Percentiles rank a stretch among this genome's conserved stretches.
These are phyloP conservation scores for Atta texana DNA, from an alignment of 1,140 invertebrate genomes.

Conservation along the genomic window DNA sequence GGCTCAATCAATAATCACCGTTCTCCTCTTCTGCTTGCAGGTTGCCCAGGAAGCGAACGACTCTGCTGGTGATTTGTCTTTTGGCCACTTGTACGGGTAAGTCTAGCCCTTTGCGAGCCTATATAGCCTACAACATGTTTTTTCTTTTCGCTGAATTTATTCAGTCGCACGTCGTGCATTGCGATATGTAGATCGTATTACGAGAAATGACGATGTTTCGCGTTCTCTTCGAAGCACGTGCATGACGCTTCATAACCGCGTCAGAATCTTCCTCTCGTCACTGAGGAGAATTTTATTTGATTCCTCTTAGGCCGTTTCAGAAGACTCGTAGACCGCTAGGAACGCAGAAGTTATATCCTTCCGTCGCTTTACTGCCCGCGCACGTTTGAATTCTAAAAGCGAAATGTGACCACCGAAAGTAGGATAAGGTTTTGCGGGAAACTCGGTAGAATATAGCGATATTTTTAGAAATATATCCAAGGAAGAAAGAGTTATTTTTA, in stretches of 20 bases:
- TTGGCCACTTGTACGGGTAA: conserved; percentile 79
- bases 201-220: background rate
- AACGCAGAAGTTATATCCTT: background rate
- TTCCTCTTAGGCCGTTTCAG: conserved; percentile 34
- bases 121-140: background rate
- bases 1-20: conserved; percentile 71
- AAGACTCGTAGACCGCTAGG: background rate
- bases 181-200: background rate
- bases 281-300: conserved; percentile 54
- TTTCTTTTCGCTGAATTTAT: conserved; percentile 43
- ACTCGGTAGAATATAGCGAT: background rate
- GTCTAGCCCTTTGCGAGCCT: conserved; percentile 58
- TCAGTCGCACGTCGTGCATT: background rate
- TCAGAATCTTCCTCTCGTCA: conserved; percentile 6
- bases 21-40: conserved; percentile 75
- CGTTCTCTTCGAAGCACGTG: conserved; percentile 8
- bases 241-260: conserved; percentile 1
- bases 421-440: background rate
- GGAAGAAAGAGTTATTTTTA: background rate
- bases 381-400: conserved; percentile 18
- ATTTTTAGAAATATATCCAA: background rate
- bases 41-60: conserved; percentile 72
- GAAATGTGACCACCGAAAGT: background rate
- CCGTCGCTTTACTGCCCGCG: conserved; percentile 20
- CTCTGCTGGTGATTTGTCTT: conserved; percentile 76